Conservation (phyloP, 1,140 invertebrate species). For the Delia radicum region DNA sequence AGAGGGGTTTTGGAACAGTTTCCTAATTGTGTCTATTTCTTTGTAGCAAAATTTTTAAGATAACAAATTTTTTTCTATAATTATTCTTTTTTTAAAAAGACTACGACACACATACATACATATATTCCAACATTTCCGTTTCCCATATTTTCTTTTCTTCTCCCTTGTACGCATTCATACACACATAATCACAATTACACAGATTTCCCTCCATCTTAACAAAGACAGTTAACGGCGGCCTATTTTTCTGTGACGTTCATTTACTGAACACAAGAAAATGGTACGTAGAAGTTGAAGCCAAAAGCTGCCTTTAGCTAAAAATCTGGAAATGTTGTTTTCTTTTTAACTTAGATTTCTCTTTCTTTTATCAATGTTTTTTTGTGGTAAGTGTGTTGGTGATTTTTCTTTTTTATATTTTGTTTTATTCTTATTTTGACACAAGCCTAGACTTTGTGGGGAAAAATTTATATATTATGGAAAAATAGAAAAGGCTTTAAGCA, state of each 20-base stretch:
- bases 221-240: not conserved
- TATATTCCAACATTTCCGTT: not conserved
- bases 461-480: not conserved
- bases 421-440: not conserved
- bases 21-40: not conserved
- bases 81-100: too few species aligned
- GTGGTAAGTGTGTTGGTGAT: not conserved
- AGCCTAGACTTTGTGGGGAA: not conserved
- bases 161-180: not conserved
- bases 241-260: not conserved
- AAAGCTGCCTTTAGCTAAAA: not conserved
- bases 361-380: not conserved
- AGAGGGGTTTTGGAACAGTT: not conserved
- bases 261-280: not conserved
- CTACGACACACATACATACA: not conserved
- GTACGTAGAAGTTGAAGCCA: not conserved
- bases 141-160: not conserved
- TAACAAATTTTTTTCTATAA: too few species aligned
- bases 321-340: not conserved
- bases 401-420: not conserved
- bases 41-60: not conserved
- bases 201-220: too few species aligned
- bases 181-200: too few species aligned
- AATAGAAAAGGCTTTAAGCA: not conserved
- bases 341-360: not conserved